Conservation (phyloP, 2,888 invertebrate species). For the Furcula furcula region DNA sequence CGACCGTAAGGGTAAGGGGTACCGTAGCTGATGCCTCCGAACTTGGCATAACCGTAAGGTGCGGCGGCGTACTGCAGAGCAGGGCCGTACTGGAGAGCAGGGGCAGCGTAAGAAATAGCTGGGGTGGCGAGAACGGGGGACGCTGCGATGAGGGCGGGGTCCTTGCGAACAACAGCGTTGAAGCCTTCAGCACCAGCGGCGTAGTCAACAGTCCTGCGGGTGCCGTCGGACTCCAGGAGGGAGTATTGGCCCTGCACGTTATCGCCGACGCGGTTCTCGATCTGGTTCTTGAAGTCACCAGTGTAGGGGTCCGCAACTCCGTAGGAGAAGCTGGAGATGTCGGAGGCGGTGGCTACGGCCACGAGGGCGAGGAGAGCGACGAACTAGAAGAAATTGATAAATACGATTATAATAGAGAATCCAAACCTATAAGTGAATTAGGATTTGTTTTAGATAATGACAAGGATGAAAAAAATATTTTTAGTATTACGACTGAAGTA, state of each 20-base stretch:
- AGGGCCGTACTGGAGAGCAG: slow-evolving; percentile 22
- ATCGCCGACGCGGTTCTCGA: slow-evolving; percentile 44
- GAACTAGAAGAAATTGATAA: slow-evolving; percentile 41
- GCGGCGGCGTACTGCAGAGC: slow-evolving; percentile 6
- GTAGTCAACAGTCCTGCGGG: slow-evolving; percentile 77
- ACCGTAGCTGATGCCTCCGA: slow-evolving; percentile 18
- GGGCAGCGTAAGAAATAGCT: slow-evolving; percentile 16
- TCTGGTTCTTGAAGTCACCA: slow-evolving; percentile 75
- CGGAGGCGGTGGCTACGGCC: slow-evolving; percentile 44
- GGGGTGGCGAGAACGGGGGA: slow-evolving; percentile 25
- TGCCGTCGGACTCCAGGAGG: slow-evolving; percentile 75
- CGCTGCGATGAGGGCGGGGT: slow-evolving; percentile 49
- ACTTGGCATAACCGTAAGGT: slow-evolving; percentile 15
- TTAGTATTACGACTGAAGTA: too few species aligned
- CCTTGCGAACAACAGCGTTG: slow-evolving; percentile 78
- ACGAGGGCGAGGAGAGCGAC: slow-evolving; percentile 49
- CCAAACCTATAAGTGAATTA: too few species aligned
- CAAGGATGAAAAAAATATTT: too few species aligned
- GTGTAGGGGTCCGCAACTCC: slow-evolving; percentile 75
- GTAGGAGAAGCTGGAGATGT: slow-evolving; percentile 69
- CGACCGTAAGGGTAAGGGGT: slow-evolving; percentile 28
- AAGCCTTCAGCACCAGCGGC: slow-evolving; percentile 75
- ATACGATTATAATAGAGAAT: too few species aligned
- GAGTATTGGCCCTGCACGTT: slow-evolving; percentile 50
- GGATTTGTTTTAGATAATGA: too few species aligned